Percentiles rank a stretch among this genome's conserved stretches.
Conservation (phyloP, 2,888 invertebrate species). For the Podabrus alpinus region DNA sequence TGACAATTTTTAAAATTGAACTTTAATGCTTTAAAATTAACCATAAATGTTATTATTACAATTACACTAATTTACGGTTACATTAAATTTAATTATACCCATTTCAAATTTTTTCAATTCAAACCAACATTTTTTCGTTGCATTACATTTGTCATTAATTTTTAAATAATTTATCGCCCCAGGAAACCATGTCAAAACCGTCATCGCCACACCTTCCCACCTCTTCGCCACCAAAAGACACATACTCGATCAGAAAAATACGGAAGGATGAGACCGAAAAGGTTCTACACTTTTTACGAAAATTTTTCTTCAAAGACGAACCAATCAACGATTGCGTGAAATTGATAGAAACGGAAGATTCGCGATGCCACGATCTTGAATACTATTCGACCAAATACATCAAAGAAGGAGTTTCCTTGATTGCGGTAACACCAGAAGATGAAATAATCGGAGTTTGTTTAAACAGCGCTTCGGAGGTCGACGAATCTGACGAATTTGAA, state of each 20-base stretch:
- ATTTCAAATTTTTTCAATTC: too few species aligned
- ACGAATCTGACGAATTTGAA: slow-evolving; percentile 57
- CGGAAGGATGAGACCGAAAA: slow-evolving; percentile 57
- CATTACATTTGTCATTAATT: too few species aligned
- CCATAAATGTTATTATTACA: not conserved
- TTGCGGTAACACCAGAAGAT: slow-evolving; percentile 62
- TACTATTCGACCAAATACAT: slow-evolving; percentile 62
- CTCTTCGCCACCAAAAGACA: slow-evolving; percentile 47
- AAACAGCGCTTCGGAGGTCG: slow-evolving; percentile 42
- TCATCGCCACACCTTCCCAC: slow-evolving; percentile 48
- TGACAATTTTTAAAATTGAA: not conserved
- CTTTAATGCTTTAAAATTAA: not conserved
- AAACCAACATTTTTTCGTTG: too few species aligned
- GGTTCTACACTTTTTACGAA: slow-evolving; percentile 61
- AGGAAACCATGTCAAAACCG: slow-evolving; percentile 42
- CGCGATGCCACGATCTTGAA: slow-evolving; percentile 65
- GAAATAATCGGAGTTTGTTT: slow-evolving; percentile 56
- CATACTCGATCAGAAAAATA: slow-evolving; percentile 56
- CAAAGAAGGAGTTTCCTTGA: slow-evolving; percentile 63
- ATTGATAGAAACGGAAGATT: slow-evolving; percentile 63
- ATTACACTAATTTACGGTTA: not conserved
- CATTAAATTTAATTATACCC: not conserved
- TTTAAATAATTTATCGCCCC: slow-evolving; percentile 22
- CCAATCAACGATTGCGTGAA: slow-evolving; percentile 69
- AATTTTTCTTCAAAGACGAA: slow-evolving; percentile 74